These are phyloP conservation scores for Dendroctonus ponderosae DNA, from an alignment of 1,140 invertebrate genomes.

Conservation along the genomic window DNA sequence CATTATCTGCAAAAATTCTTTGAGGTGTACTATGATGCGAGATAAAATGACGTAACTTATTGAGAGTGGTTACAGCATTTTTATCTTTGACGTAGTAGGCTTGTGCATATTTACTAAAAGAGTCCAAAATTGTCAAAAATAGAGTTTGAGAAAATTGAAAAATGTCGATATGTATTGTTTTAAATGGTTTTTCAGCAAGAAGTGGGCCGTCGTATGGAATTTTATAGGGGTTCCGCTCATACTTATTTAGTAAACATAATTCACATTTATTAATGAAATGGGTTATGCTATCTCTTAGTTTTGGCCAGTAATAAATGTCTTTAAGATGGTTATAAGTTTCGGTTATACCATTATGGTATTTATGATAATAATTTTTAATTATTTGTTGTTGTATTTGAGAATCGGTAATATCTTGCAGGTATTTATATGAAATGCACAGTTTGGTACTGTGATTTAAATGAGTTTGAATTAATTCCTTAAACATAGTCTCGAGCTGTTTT, in stretches of 20 bases:
- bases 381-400: constrained; percentile 15
- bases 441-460: too few relatives aligned
- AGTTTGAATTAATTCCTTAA: too few relatives aligned
- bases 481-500: too few relatives aligned
- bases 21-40: constrained; percentile 21
- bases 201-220: constrained; percentile 26
- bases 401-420: constrained; percentile 11
- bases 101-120: constrained; percentile 34
- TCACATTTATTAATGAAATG: constrained; percentile 31
- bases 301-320: constrained; percentile 33
- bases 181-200: constrained; percentile 39
- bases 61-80: constrained; percentile 16
- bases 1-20: constrained; percentile 34
- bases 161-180: constrained; percentile 39
- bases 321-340: constrained; percentile 33
- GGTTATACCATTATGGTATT: constrained; percentile 31
- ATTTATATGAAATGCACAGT: background rate
- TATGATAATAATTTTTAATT: constrained; percentile 23
- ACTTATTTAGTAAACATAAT: constrained; percentile 34
- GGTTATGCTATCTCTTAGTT: constrained; percentile 17
- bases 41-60: constrained; percentile 14
- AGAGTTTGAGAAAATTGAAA: constrained; percentile 35
- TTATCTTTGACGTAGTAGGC: constrained; percentile 16
- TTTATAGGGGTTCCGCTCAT: constrained; percentile 31
- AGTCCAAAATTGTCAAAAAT: constrained; percentile 41